Evolutionary conservation across 2,797 vertebrate genomes (phyloP).

Genomic region (Enteromius thamalakanensis): DNA sequence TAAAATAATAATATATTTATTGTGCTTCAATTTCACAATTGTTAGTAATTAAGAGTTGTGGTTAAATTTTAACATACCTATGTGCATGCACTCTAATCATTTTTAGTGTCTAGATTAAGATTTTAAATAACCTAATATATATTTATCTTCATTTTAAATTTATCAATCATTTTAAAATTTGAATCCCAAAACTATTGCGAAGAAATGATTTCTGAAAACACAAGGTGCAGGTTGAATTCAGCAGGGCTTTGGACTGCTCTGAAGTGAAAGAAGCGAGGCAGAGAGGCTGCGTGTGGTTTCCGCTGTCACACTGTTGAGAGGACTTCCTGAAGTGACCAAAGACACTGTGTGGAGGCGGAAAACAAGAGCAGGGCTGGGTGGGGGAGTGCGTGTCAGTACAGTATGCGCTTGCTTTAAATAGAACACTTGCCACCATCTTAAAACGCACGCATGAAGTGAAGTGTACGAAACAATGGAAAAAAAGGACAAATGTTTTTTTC

Average conservation of each 20-base stretch:
- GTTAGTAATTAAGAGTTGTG: neutral
- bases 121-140: neutral
- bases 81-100: neutral
- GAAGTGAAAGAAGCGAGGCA: constrained; percentile 38
- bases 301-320: constrained; percentile 68
- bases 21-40: neutral
- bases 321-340: constrained; percentile 85
- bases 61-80: neutral
- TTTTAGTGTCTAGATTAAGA: neutral
- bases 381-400: constrained; percentile 16
- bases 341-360: constrained; percentile 39
- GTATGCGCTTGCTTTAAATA: constrained; percentile 29
- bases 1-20: too few species aligned
- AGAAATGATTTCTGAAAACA: neutral
- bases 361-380: constrained; percentile 55
- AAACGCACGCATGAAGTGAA: neutral
- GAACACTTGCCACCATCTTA: constrained; percentile 9
- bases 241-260: constrained; percentile 9
- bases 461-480: constrained; percentile 21
- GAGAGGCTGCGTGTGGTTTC: constrained; percentile 73
- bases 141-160: neutral
- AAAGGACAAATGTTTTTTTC: neutral
- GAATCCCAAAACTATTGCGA: neutral
- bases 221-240: neutral
- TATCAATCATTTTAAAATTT: neutral